Percentiles rank a stretch among this genome's conserved stretches.
These are phyloP conservation scores for Acanthiza pusilla DNA, from an alignment of 2,797 vertebrate genomes.

Conservation along the genomic window DNA sequence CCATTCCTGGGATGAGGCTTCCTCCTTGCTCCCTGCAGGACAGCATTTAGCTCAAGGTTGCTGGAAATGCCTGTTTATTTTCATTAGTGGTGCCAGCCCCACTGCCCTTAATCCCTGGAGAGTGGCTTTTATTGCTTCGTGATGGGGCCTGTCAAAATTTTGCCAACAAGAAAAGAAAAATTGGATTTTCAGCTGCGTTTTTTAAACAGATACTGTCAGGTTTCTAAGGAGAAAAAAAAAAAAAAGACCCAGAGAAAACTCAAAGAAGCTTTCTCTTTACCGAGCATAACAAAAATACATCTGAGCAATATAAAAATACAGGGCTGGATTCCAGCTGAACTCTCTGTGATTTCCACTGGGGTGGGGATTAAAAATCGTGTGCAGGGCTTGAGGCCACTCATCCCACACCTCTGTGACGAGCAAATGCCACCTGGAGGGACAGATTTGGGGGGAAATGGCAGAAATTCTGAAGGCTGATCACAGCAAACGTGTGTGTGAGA, in stretches of 20 bases:
- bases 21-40: not conserved
- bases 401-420: not conserved
- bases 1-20: not conserved
- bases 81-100: not conserved
- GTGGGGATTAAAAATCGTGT: not conserved
- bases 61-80: not conserved
- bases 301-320: not conserved
- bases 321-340: not conserved
- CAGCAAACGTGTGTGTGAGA: not conserved
- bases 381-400: not conserved
- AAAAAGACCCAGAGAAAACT: not conserved
- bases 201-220: not conserved
- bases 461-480: not conserved
- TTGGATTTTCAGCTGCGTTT: not conserved
- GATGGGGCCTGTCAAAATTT: not conserved
- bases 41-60: not conserved
- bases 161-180: not conserved
- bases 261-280: not conserved
- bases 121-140: not conserved
- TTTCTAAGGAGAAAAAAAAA: not conserved
- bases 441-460: not conserved
- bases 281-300: not conserved
- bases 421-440: not conserved
- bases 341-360: not conserved
- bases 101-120: not conserved